Evolutionary conservation across 2,888 invertebrate species (phyloP), one percentile per base, ranked within the genome.

Genomic region (Drosophila nr. perissopoda): DNA sequence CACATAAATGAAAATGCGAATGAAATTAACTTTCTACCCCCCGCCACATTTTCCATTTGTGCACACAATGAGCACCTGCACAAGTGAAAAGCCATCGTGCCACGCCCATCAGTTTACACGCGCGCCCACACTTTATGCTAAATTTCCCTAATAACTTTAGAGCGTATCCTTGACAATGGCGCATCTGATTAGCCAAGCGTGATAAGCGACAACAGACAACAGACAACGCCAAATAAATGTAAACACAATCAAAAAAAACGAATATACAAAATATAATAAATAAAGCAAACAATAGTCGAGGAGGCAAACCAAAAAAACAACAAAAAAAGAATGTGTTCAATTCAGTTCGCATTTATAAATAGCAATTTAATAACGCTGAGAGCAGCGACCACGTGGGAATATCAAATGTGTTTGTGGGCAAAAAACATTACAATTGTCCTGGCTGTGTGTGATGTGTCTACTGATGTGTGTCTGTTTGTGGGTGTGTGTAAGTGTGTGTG

Each of bases 331-430:
- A 48, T 34, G 57, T 65, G 54, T 75, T 77, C 53, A 49, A 62
- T 69, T 70, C 48, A 27, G 52, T 59, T 59, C 18, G 21, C 16
- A 74, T 83, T 80, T 86, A 86, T 86, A 88, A 86, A 86, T 86
- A 86, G 88, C 61, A 88, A 66, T 86, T 88, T 86, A 86, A 88
- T 86, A 86, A 86, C 73, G 82, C 67, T 86, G 82, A 88, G 80
- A 86, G 88, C 85, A 69, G 33, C 33, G 70, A 45, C 69, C 83
- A 88, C 88, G 88, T 85, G 88, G 86, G 86, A 82, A 87, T 79
- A 79, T 80, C 77, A 62, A 78, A 83, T 80, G 86, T 85, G 83
- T 81, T 54, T 64, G 56, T 51, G 29, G 29, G 29, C n/a, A 13
- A 51, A 25, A 65, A 45, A 62, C 61, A 63, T 56, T 77, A 62